Evolutionary conservation across 92 coral and sea anemone genomes (phyloP).

Genomic region (Nematostella vectensis): DNA sequence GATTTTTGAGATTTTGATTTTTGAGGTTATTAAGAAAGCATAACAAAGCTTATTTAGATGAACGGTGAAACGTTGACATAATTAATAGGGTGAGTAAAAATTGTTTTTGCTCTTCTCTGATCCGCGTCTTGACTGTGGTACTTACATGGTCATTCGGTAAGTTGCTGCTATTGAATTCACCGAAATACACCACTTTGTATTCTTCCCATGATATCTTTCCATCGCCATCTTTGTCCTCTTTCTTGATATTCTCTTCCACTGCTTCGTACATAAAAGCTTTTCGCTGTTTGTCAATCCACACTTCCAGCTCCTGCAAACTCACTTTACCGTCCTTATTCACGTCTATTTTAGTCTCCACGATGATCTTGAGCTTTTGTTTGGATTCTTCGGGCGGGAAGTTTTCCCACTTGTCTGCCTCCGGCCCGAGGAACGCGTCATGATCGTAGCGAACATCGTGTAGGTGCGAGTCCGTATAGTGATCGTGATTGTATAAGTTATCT

Average conservation of each 20-base stretch:
- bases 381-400: slow-evolving; percentile 81
- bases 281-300: slow-evolving; percentile 91
- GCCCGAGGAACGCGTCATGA: slow-evolving; percentile 96
- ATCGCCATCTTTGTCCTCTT: slow-evolving; percentile 78
- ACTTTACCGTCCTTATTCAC: slow-evolving; percentile 69
- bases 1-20: too few relatives aligned
- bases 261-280: slow-evolving; percentile 95
- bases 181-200: slow-evolving; percentile 61
- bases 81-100: too few relatives aligned
- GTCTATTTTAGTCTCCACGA: slow-evolving; percentile 67
- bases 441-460: slow-evolving; percentile 75
- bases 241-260: slow-evolving; percentile 58
- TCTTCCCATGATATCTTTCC: slow-evolving; percentile 89
- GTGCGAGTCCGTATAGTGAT: slow-evolving; percentile 56
- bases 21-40: too few relatives aligned
- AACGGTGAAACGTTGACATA: too few relatives aligned
- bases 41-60: too few relatives aligned
- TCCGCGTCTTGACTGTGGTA: too few relatives aligned
- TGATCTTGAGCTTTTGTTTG: slow-evolving; percentile 58
- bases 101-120: too few relatives aligned
- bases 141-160: slow-evolving; percentile 91
- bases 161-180: slow-evolving; percentile 67
- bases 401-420: slow-evolving; percentile 89
- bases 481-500: slow-evolving; percentile 85
- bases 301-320: slow-evolving; percentile 63